A percentile compares a stretch with the other conserved stretches of the same genome.
phyloP scores from a whole-genome alignment of 2,797 vertebrate species.

The Falco naumanni region DNA sequence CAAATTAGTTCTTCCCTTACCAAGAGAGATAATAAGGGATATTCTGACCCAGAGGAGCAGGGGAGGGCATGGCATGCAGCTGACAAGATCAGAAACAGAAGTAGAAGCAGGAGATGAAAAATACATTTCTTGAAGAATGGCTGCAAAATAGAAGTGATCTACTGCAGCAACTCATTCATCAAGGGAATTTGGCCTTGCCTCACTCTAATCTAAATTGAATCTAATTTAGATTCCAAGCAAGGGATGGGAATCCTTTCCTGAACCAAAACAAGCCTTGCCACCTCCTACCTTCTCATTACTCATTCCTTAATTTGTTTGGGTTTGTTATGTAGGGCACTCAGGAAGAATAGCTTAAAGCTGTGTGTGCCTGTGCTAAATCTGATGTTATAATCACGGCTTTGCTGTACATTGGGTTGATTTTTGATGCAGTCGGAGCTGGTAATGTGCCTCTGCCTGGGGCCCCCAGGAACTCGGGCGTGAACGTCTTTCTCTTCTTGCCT shows the following conservation, averaged over 20 bases:
- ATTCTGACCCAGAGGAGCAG: not conserved
- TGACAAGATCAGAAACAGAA: not conserved
- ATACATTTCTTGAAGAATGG: not conserved
- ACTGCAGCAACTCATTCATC: constrained; percentile 29
- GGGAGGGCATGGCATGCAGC: not conserved
- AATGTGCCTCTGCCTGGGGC: not conserved
- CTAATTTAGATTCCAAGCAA: constrained; percentile 63
- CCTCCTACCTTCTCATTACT: constrained; percentile 68
- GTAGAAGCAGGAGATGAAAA: not conserved
- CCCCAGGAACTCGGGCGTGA: not conserved
- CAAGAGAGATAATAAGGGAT: not conserved
- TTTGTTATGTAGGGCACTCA: constrained; percentile 69
- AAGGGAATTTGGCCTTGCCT: constrained; percentile 37
- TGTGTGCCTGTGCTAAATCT: constrained; percentile 5
- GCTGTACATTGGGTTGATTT: not conserved
- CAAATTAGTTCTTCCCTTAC: not conserved
- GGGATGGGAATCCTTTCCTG: constrained; percentile 61
- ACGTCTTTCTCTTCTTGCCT: not conserved
- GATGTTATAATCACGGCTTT: not conserved
- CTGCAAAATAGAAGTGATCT: not conserved
- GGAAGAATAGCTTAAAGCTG: constrained; percentile 64
- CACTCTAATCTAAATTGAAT: constrained; percentile 41
- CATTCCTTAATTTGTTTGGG: constrained; percentile 72
- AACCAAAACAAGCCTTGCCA: constrained; percentile 67
- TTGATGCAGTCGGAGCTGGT: not conserved